These are phyloP conservation scores for Meghimatium bilineatum DNA, from an alignment of 2,888 invertebrate species.

Conservation along the genomic window DNA sequence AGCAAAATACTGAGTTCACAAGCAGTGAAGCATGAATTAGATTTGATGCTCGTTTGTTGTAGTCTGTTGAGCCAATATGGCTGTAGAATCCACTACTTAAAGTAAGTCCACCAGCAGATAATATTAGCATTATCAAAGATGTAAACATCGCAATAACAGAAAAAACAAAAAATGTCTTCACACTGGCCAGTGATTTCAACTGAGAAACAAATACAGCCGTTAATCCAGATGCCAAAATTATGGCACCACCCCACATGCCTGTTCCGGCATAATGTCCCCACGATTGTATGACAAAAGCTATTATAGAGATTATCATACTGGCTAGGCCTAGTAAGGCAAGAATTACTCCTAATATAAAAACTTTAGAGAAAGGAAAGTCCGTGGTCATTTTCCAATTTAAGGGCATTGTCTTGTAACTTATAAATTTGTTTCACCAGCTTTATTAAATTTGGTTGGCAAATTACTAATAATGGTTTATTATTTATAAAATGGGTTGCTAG, in stretches of 20 bases:
- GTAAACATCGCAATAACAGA: slow-evolving; percentile 60
- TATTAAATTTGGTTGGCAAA: no score
- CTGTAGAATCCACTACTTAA: slow-evolving; percentile 64
- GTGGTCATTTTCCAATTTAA: slow-evolving; percentile 50
- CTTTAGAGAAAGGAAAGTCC: slow-evolving; percentile 64
- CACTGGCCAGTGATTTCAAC: slow-evolving; percentile 57
- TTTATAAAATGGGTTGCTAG: neutral
- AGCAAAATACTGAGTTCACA: slow-evolving; percentile 60
- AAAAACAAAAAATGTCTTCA: slow-evolving; percentile 63
- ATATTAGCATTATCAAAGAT: slow-evolving; percentile 63
- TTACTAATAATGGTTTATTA: no score
- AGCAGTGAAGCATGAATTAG: slow-evolving; percentile 63
- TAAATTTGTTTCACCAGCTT: neutral
- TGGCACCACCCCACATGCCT: slow-evolving; percentile 70
- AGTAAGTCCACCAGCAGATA: slow-evolving; percentile 67
- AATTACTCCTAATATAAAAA: slow-evolving; percentile 63
- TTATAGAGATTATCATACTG: slow-evolving; percentile 63
- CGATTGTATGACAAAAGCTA: slow-evolving; percentile 64
- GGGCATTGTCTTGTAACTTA: slow-evolving; percentile 19
- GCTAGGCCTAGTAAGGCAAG: slow-evolving; percentile 65
- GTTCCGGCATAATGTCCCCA: slow-evolving; percentile 72
- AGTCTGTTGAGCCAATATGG: slow-evolving; percentile 36
- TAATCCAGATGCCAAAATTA: slow-evolving; percentile 62
- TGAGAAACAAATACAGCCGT: slow-evolving; percentile 62
- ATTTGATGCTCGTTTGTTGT: slow-evolving; percentile 56